Conservation (phyloP, 2,888 invertebrate species). For the Dryococelus australis region DNA sequence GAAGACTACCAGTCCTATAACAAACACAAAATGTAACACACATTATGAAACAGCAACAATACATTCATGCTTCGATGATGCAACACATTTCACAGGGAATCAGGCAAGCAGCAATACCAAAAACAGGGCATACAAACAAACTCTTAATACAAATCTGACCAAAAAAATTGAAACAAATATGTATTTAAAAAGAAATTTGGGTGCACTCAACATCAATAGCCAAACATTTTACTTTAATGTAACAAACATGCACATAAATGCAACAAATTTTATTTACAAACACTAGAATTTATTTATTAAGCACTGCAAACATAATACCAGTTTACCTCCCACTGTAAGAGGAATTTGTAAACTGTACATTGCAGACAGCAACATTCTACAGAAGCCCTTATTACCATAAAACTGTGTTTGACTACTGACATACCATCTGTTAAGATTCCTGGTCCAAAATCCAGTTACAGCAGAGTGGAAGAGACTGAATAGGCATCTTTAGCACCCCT, state of each 20-base stretch:
- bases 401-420: neutral
- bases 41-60: constrained; percentile 3
- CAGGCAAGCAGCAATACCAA: neutral
- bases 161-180: neutral
- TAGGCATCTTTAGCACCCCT: no score
- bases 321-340: neutral
- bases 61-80: neutral
- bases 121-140: neutral
- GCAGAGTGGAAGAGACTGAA: no score
- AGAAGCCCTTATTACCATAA: neutral
- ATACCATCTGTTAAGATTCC: no score
- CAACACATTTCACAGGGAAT: neutral
- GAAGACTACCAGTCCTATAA: constrained; percentile 7
- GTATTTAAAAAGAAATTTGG: neutral
- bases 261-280: neutral
- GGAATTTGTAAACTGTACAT: neutral
- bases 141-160: neutral
- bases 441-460: no score
- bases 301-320: neutral
- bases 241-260: no score
- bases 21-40: neutral
- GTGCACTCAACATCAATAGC: neutral
- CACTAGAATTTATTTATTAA: neutral
- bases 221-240: neutral
- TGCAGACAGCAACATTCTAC: neutral